Evolutionary conservation across 2,113 vertebrate genomes (phyloP).

Genomic region (Lepidothrix coronata): DNA sequence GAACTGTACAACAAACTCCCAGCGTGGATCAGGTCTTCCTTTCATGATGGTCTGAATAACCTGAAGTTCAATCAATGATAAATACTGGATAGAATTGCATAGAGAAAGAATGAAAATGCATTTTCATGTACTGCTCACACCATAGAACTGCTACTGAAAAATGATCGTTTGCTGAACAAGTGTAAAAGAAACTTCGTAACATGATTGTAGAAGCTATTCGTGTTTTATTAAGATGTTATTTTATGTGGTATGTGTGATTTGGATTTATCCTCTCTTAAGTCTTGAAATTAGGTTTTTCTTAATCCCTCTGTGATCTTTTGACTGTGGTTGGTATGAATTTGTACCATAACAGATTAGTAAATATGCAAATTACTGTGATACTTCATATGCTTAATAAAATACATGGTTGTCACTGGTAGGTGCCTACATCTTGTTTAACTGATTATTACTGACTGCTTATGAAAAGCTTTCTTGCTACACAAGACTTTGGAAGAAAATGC

Average conservation of each 20-base stretch:
- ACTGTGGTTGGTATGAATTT: background rate
- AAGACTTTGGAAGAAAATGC: background rate
- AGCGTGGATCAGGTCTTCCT: background rate
- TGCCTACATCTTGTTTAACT: background rate
- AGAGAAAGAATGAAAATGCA: background rate
- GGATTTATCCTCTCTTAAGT: background rate
- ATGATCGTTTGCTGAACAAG: background rate
- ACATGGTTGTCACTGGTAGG: background rate
- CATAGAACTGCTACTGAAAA: background rate
- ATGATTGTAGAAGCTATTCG: background rate
- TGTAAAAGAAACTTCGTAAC: background rate
- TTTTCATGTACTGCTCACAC: background rate
- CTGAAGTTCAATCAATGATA: background rate
- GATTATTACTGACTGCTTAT: background rate
- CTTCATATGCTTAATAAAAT: conserved; percentile 40
- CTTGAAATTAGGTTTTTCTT: background rate
- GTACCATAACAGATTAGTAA: background rate
- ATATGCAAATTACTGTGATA: background rate
- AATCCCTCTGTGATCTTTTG: background rate
- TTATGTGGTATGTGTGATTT: background rate
- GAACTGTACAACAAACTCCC: background rate
- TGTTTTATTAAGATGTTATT: background rate
- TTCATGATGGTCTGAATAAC: background rate
- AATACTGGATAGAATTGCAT: background rate
- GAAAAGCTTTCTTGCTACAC: background rate